These are phyloP conservation scores for Phrynocephalus forsythii DNA, from an alignment of 2,797 vertebrate genomes.

Conservation along the genomic window DNA sequence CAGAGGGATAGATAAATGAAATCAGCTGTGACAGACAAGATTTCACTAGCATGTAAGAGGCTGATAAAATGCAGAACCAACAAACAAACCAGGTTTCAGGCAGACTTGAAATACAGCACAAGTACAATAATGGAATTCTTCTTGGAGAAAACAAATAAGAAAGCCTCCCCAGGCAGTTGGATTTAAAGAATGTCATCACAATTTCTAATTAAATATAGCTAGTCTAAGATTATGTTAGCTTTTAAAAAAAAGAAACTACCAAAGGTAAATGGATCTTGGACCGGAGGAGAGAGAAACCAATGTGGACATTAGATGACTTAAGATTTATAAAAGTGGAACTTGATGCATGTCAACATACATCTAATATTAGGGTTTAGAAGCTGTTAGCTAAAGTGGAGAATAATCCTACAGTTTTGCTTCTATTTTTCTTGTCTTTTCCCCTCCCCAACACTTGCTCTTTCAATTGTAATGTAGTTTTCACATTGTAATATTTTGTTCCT, in stretches of 20 bases:
- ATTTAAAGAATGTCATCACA: conserved; percentile 8
- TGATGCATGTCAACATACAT: not conserved
- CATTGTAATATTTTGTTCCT: too few relatives aligned
- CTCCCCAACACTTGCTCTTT: too few relatives aligned
- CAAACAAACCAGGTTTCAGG: conserved; percentile 62
- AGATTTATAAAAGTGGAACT: not conserved
- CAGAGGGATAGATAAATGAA: conserved; percentile 65
- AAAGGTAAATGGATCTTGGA: not conserved
- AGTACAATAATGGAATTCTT: conserved; percentile 11
- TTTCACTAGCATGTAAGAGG: conserved; percentile 63
- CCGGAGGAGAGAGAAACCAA: not conserved
- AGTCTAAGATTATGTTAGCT: not conserved
- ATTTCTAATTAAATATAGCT: conserved; percentile 20
- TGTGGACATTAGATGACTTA: not conserved
- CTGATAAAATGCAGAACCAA: conserved; percentile 72
- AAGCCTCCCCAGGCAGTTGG: not conserved
- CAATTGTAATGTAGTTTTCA: too few relatives aligned
- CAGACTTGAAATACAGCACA: conserved; percentile 11
- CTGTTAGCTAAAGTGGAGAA: not conserved
- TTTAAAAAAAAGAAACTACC: not conserved
- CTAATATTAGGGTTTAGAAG: not conserved
- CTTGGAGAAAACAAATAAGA: conserved; percentile 8
- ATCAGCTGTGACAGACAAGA: conserved; percentile 71
- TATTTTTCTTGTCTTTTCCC: too few relatives aligned
- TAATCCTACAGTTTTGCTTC: too few relatives aligned